These are phyloP conservation scores for Rousettus madagascariensis DNA, from an alignment of 2,797 vertebrate genomes.

Conservation along the genomic window DNA sequence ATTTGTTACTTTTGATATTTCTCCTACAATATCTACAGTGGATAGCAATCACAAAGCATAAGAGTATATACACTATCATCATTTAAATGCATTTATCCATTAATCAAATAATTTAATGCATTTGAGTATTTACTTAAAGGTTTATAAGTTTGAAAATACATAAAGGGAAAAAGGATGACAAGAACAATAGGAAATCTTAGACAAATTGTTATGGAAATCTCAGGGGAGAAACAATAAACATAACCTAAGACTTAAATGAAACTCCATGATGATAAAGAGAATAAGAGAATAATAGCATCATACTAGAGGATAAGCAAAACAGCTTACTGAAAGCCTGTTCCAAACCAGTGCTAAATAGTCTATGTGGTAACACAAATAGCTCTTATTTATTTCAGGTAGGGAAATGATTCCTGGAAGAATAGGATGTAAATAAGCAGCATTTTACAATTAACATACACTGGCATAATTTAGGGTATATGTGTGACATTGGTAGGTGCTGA, in stretches of 20 bases:
- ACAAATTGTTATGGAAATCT: neutral
- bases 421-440: neutral
- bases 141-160: too few relatives aligned
- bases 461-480: neutral
- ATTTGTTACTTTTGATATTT: neutral
- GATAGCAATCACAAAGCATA: neutral
- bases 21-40: neutral
- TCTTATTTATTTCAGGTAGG: neutral
- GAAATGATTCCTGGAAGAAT: neutral
- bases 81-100: neutral
- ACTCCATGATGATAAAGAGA: neutral
- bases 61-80: neutral
- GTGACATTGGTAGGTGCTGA: neutral
- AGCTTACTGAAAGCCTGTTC: neutral
- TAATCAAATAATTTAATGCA: neutral
- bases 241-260: neutral
- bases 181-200: neutral
- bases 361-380: too few relatives aligned
- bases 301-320: neutral
- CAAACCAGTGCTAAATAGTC: neutral
- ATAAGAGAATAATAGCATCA: neutral
- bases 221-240: neutral
- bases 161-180: too few relatives aligned
- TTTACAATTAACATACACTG: neutral
- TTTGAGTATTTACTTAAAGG: neutral